Conservation (phyloP, 2,113 vertebrate species). For the Micronycteris hirsuta region DNA sequence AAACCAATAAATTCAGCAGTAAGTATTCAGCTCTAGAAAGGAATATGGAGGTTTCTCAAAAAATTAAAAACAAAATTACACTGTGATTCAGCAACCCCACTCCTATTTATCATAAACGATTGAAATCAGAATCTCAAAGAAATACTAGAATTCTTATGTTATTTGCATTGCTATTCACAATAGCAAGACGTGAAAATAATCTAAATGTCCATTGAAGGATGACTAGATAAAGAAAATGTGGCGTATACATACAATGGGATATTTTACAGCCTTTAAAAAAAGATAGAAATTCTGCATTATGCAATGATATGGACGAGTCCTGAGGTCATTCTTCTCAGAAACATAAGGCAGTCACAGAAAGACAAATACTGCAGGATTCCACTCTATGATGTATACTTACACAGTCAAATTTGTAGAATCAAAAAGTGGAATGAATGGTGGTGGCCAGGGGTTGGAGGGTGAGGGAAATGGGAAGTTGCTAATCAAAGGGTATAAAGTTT, state of each 20-base stretch:
- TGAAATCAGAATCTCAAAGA: not conserved
- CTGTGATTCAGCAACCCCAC: not conserved
- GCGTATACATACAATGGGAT: no score
- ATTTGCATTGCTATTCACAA: not conserved
- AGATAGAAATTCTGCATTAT: not conserved
- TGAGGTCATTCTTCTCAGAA: not conserved
- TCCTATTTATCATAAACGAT: not conserved
- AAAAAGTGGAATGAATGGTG: not conserved
- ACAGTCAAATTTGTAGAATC: not conserved
- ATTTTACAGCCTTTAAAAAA: not conserved
- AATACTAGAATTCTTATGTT: not conserved
- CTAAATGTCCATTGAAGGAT: not conserved
- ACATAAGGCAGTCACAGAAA: not conserved
- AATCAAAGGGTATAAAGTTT: not conserved
- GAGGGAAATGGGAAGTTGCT: not conserved
- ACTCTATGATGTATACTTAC: not conserved
- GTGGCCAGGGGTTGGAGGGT: not conserved
- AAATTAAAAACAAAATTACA: not conserved
- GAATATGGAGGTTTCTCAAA: not conserved
- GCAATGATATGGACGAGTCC: not conserved
- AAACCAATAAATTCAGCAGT: not conserved
- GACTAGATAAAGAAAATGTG: not conserved
- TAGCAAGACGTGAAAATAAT: not conserved
- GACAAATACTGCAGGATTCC: not conserved
- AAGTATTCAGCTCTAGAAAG: not conserved